phyloP scores from a whole-genome alignment of 1,140 invertebrate species.

The Hypsibius dujardini region DNA sequence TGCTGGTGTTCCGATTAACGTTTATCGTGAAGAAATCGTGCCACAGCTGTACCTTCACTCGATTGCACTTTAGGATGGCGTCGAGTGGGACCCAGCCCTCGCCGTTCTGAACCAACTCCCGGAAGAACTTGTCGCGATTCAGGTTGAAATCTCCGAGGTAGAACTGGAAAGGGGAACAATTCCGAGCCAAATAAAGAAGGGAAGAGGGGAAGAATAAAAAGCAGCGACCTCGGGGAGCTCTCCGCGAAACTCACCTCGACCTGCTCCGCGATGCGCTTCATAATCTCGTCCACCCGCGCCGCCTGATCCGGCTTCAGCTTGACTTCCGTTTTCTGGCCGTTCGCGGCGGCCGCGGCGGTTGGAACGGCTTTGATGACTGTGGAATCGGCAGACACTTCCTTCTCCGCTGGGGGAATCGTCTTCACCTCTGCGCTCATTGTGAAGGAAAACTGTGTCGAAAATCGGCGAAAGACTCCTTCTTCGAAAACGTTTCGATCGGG shows the following conservation, averaged over 20 bases:
- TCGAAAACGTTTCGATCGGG: too few relatives aligned
- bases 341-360: not conserved
- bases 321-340: not conserved
- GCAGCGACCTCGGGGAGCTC: not conserved
- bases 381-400: too few relatives aligned
- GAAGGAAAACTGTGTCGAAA: too few relatives aligned
- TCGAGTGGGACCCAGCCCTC: conserved; percentile 75
- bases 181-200: conserved; percentile 22
- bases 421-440: too few relatives aligned
- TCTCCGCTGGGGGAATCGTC: too few relatives aligned
- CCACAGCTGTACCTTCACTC: conserved; percentile 40
- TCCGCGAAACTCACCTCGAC: not conserved
- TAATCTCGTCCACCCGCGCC: not conserved
- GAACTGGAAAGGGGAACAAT: conserved; percentile 38
- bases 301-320: not conserved
- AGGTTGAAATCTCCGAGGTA: conserved; percentile 74
- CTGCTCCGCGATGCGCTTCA: not conserved
- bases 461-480: too few relatives aligned
- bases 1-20: too few relatives aligned
- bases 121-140: conserved; percentile 68
- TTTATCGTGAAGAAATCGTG: not conserved
- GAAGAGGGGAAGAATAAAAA: conserved; percentile 19
- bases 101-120: conserved; percentile 59
- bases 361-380: too few relatives aligned
- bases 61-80: conserved; percentile 68